Evolutionary conservation across 2,888 invertebrate genomes (phyloP).

Genomic region (Hydrotaea diabolus): DNA sequence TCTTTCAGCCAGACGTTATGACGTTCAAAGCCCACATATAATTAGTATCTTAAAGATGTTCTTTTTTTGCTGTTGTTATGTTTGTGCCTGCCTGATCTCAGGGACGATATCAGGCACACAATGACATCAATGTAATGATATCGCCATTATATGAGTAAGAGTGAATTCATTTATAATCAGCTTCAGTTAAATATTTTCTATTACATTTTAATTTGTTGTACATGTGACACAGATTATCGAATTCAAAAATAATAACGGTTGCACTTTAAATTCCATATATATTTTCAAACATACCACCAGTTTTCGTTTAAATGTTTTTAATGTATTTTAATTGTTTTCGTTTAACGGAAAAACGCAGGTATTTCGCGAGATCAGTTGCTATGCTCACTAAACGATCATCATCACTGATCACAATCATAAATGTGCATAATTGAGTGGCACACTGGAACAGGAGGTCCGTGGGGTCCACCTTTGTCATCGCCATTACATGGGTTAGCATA

Average conservation of each 20-base stretch:
- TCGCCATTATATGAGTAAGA: not conserved
- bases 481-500: not conserved
- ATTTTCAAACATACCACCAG: slow-evolving; percentile 48
- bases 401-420: slow-evolving; percentile 53
- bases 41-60: not conserved
- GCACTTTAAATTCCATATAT: slow-evolving; percentile 5
- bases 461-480: slow-evolving; percentile 62
- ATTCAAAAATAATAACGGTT: not conserved
- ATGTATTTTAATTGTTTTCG: not conserved
- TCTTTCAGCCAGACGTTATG: not conserved
- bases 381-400: slow-evolving; percentile 57
- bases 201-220: not conserved
- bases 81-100: no score
- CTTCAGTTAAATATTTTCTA: not conserved
- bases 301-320: slow-evolving; percentile 1
- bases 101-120: slow-evolving; percentile 20
- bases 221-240: not conserved
- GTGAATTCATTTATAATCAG: not conserved
- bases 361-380: slow-evolving; percentile 44
- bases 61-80: no score
- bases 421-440: slow-evolving; percentile 33
- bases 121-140: slow-evolving; percentile 19
- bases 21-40: no score
- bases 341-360: slow-evolving; percentile 2
- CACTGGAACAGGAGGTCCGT: slow-evolving; percentile 59